Conservation (phyloP, 1,140 invertebrate genomes). For the Aporrectodea caliginosa region DNA sequence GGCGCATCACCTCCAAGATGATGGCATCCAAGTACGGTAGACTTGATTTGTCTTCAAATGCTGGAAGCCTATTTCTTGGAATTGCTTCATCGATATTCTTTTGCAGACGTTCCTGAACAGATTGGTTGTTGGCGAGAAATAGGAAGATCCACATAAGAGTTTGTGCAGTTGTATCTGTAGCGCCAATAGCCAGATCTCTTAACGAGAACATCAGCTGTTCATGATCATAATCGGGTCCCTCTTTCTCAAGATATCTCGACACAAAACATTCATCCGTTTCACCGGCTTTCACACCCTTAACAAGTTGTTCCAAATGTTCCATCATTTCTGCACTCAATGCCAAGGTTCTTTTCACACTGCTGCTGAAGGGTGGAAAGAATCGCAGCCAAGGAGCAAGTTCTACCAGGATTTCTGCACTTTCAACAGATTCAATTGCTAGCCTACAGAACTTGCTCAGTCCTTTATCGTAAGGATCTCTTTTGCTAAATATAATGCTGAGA, state of each 20-base stretch:
- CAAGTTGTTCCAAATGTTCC: background rate
- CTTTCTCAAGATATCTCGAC: background rate
- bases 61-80: slow-evolving; percentile 38
- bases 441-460: background rate
- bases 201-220: slow-evolving; percentile 36
- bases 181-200: slow-evolving; percentile 43
- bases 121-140: slow-evolving; percentile 47
- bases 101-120: slow-evolving; percentile 44
- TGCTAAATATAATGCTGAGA: background rate
- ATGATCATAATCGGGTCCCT: background rate
- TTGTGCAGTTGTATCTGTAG: slow-evolving; percentile 49
- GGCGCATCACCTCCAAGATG: slow-evolving; percentile 42
- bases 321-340: background rate
- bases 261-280: background rate
- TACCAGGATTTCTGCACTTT: background rate
- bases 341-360: background rate
- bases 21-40: slow-evolving; percentile 45
- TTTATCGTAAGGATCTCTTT: background rate
- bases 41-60: slow-evolving; percentile 33
- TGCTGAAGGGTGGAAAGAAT: background rate
- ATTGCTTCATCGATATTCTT: slow-evolving; percentile 48
- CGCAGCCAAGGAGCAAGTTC: background rate
- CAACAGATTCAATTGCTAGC: background rate
- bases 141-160: slow-evolving; percentile 50
- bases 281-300: background rate